Conservation (phyloP, 2,113 vertebrate genomes). For the Lasiurus borealis region DNA sequence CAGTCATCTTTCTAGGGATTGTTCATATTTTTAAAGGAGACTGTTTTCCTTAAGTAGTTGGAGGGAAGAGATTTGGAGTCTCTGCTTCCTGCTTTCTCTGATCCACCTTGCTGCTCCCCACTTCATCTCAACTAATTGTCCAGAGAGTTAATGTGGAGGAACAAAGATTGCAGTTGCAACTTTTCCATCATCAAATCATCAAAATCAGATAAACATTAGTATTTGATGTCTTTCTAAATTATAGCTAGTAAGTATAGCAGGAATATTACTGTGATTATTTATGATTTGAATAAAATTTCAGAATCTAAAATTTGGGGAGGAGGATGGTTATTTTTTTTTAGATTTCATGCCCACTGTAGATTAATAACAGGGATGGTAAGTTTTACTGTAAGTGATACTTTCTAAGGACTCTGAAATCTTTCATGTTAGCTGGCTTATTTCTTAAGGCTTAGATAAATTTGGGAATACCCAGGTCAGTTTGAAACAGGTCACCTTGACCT, state of each 20-base stretch:
- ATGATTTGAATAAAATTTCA: slow-evolving; percentile 25
- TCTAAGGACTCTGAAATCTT: neutral
- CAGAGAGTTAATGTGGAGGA: neutral
- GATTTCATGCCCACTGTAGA: neutral
- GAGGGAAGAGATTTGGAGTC: neutral
- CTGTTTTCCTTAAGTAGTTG: neutral
- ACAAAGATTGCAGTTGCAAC: neutral
- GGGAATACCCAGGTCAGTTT: neutral
- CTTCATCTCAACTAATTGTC: neutral
- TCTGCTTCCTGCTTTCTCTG: neutral
- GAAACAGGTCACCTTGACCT: slow-evolving; percentile 45
- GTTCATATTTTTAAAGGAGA: neutral
- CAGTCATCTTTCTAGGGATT: neutral
- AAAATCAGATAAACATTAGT: slow-evolving; percentile 10
- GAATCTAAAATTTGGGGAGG: neutral
- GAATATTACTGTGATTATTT: neutral
- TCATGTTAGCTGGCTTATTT: slow-evolving; percentile 37
- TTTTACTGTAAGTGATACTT: neutral
- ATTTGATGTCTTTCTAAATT: neutral
- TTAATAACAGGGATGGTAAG: neutral
- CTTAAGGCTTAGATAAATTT: slow-evolving; percentile 8
- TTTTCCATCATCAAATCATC: neutral
- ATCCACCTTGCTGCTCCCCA: neutral
- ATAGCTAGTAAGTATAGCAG: neutral
- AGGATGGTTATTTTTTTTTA: neutral